These are phyloP conservation scores for Patella pellucida DNA, from an alignment of 2,888 invertebrate species.

Conservation along the genomic window DNA sequence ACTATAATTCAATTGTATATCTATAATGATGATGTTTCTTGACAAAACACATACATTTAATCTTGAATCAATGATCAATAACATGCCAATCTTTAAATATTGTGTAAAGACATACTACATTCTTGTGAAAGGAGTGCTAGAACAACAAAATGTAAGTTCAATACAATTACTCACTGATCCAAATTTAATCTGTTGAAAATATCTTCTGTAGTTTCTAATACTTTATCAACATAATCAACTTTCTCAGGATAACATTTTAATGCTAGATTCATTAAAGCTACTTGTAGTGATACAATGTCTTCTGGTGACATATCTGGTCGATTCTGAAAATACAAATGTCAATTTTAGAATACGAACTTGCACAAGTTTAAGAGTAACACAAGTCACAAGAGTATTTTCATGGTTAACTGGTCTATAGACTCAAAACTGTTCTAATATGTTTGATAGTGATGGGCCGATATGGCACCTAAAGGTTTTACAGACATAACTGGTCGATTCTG, in stretches of 20 bases:
- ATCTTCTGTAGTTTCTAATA: conserved; percentile 89
- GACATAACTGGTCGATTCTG: conserved; percentile 95
- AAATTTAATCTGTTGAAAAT: conserved; percentile 91
- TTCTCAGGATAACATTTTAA: conserved; percentile 96
- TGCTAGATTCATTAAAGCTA: conserved; percentile 91
- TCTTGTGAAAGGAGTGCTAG: background rate
- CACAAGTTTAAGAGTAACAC: no score
- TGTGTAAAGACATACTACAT: background rate
- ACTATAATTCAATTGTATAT: no score
- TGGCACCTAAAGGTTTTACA: no score
- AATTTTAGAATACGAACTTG: conserved; percentile 1
- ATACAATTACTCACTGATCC: conserved; percentile 77
- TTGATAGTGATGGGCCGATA: no score
- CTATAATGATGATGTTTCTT: no score
- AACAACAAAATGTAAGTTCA: background rate
- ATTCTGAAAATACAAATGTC: conserved; percentile 75
- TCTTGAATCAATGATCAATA: no score
- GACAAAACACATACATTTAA: no score
- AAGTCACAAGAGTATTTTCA: no score
- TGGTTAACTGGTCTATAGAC: no score
- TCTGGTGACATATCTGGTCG: conserved; percentile 95
- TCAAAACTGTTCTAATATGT: no score
- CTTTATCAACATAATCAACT: conserved; percentile 95
- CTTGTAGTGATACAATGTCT: conserved; percentile 95
- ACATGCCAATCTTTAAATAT: no score